These are phyloP conservation scores for Pampus argenteus DNA, from an alignment of 2,797 vertebrate species.

Conservation along the genomic window DNA sequence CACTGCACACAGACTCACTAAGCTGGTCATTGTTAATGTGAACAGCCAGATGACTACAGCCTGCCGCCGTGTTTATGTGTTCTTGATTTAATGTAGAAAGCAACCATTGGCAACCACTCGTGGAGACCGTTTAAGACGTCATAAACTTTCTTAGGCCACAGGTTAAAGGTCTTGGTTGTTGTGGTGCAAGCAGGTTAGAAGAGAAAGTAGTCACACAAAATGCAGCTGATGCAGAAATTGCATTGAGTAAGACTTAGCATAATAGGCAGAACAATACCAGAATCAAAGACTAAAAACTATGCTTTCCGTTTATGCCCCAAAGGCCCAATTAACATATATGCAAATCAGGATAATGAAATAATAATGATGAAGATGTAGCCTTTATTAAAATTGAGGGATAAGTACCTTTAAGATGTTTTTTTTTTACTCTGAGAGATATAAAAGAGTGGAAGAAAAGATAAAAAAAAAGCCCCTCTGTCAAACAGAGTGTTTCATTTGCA, in stretches of 20 bases:
- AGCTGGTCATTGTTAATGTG: slow-evolving; percentile 22
- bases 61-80: not conserved
- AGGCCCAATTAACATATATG: slow-evolving; percentile 62
- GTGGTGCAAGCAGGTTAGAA: not conserved
- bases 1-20: slow-evolving; percentile 13
- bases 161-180: slow-evolving; percentile 14
- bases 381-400: slow-evolving; percentile 56
- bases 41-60: slow-evolving; percentile 21
- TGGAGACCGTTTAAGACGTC: not conserved
- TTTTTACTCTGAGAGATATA: slow-evolving; percentile 44
- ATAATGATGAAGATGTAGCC: slow-evolving; percentile 47
- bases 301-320: slow-evolving; percentile 34
- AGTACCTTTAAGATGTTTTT: slow-evolving; percentile 50
- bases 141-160: not conserved
- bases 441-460: slow-evolving; percentile 41
- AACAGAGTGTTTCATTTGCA: slow-evolving; percentile 65
- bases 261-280: slow-evolving; percentile 23
- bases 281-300: slow-evolving; percentile 51
- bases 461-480: slow-evolving; percentile 41
- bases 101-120: slow-evolving; percentile 15
- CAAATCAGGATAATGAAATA: slow-evolving; percentile 58
- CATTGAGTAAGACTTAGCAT: slow-evolving; percentile 7
- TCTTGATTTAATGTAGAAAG: slow-evolving; percentile 33
- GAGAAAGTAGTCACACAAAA: not conserved
- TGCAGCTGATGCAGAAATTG: slow-evolving; percentile 6